Base-by-base conservation (phyloP, 2,113 vertebrate genomes). In the Corythornis cristatus region DNA sequence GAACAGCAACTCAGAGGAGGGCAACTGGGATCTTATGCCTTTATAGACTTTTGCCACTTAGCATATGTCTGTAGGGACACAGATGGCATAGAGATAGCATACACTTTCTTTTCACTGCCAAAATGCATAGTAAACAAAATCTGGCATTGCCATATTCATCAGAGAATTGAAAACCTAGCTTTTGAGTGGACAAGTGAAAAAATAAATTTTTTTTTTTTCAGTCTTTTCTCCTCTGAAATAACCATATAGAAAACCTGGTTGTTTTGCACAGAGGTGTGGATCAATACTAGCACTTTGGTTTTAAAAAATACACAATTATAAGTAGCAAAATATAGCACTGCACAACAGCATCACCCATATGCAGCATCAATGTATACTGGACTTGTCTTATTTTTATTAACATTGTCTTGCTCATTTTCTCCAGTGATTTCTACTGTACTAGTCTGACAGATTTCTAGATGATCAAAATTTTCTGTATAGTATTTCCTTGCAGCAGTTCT, bases 361-460 rank as follows among this genome's bases (percentile, higher is more conserved):
- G 1, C 28, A 25, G 6, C 18, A 17, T 33, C 42, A 9, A 8
- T 2, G 1, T n/a, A 29, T 0, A 1, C 57, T 51, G 35, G 23
- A 48, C 46, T 45, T 40, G 28, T 18, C 29, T 40, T 61, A 23
- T 29, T 88, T 53, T 42, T 56, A 43, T 54, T 33, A 46, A 15
- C 4, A 2, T 29, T 1, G 3, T 25, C 20, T 71, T 48, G 17
- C 6, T 22, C 7, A 0, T 66, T 82, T 68, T 70, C 18, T 82
- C 20, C 26, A 1, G 0, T 28, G 54, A n/a, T 15, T 28, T 50
- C 15, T 54, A 22, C 45, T 71, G 56, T 45, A 62, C 7, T 42
- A 18, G n/a, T 5, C 71, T 45, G 26, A 11, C 31, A 17, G 31
- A 15, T 45, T 70, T 76, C 23, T 58, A 31, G 14, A 20, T 35